Evolutionary conservation across 2,888 invertebrate genomes (phyloP).

Genomic region (Drosophila multiciliata): DNA sequence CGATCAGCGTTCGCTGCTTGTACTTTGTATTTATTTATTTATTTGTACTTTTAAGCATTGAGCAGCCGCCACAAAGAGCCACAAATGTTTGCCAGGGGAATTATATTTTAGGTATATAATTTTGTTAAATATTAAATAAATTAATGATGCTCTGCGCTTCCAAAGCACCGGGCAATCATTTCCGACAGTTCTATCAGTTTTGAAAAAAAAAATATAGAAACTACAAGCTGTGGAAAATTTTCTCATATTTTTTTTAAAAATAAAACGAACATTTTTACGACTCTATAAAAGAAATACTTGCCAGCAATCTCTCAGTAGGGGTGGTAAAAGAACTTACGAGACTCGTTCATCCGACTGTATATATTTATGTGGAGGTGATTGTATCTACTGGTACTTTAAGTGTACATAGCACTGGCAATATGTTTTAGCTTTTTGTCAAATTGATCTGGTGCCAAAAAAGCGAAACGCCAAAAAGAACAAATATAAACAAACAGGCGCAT

Average conservation of each 20-base stretch:
- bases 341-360: slow-evolving; percentile 2
- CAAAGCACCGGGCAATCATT: neutral
- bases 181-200: slow-evolving; percentile 11
- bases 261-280: neutral
- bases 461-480: slow-evolving; percentile 51
- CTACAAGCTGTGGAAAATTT: neutral
- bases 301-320: neutral
- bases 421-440: slow-evolving; percentile 53
- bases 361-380: slow-evolving; percentile 16
- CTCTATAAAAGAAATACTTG: neutral
- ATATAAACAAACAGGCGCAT: slow-evolving; percentile 61
- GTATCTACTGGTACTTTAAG: slow-evolving; percentile 36
- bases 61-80: slow-evolving; percentile 10
- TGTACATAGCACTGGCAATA: slow-evolving; percentile 40
- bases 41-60: slow-evolving; percentile 48
- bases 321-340: neutral
- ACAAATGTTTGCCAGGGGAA: slow-evolving; percentile 24
- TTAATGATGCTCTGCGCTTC: slow-evolving; percentile 15
- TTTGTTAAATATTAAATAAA: slow-evolving; percentile 28
- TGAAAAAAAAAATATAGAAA: slow-evolving; percentile 7
- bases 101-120: slow-evolving; percentile 7
- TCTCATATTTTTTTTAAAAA: neutral
- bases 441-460: slow-evolving; percentile 70
- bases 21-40: slow-evolving; percentile 59
- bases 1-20: slow-evolving; percentile 50